phyloP scores from a whole-genome alignment of 2,113 vertebrate genomes.

The Bagarius yarrelli region DNA sequence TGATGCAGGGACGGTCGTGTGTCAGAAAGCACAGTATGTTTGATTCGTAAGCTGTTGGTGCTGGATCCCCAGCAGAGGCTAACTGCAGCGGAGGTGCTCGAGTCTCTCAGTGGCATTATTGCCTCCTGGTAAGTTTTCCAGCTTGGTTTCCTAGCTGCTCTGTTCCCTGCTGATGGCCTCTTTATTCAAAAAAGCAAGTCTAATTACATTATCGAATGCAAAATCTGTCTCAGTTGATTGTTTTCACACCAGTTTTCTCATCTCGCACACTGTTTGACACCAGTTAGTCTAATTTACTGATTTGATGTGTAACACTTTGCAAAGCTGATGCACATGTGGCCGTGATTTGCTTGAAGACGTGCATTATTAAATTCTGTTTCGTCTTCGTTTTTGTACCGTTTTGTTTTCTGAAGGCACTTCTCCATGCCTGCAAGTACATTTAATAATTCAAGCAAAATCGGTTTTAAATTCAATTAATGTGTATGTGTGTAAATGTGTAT shows the following conservation, averaged over 20 bases:
- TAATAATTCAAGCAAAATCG: too few species aligned
- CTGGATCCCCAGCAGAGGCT: constrained; percentile 95
- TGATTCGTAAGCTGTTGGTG: constrained; percentile 95
- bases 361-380: neutral
- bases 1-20: constrained; percentile 88
- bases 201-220: neutral
- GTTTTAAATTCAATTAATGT: too few species aligned
- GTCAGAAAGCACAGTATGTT: constrained; percentile 95
- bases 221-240: neutral
- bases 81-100: constrained; percentile 88
- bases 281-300: neutral
- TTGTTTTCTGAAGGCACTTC: neutral
- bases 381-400: neutral
- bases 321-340: too few species aligned
- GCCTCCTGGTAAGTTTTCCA: constrained; percentile 82
- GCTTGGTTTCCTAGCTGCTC: neutral
- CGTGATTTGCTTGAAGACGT: neutral
- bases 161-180: neutral
- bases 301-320: neutral
- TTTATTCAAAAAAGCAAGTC: neutral
- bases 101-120: constrained; percentile 92
- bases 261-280: neutral
- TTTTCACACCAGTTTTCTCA: neutral
- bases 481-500: too few species aligned
- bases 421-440: neutral